These are phyloP conservation scores for Steatornis caripensis DNA, from an alignment of 2,113 vertebrate genomes.

Conservation along the genomic window DNA sequence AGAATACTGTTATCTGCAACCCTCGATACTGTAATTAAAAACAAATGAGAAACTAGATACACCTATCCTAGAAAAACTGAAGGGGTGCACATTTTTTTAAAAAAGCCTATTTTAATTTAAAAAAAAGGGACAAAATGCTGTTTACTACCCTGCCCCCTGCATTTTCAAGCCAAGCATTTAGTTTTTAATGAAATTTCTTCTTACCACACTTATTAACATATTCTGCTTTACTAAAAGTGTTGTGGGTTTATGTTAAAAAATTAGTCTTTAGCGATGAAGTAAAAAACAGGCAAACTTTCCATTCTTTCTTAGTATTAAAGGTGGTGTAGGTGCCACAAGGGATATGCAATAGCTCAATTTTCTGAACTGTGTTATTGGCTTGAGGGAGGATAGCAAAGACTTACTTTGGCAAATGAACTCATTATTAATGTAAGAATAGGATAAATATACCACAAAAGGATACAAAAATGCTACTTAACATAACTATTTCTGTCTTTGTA, in stretches of 20 bases:
- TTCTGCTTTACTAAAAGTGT: not conserved
- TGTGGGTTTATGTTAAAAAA: not conserved
- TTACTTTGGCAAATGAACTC: not conserved
- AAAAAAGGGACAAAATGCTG: not conserved
- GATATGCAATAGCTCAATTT: not conserved
- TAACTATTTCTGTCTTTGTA: not conserved
- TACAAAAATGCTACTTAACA: not conserved
- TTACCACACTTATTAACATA: not conserved
- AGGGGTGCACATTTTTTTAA: not conserved
- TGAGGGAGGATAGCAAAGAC: not conserved
- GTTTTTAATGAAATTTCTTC: not conserved
- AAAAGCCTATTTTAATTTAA: not conserved
- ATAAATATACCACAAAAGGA: not conserved
- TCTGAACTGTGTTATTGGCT: not conserved
- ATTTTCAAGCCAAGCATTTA: not conserved
- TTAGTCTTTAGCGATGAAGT: not conserved
- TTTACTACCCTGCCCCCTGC: accelerated
- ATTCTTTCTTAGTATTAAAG: not conserved
- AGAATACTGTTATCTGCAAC: not conserved
- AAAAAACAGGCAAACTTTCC: not conserved
- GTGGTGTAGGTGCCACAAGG: not conserved
- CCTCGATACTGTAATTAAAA: not conserved
- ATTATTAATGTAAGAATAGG: not conserved
- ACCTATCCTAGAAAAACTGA: not conserved
- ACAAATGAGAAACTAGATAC: not conserved